These are phyloP conservation scores for Congeria kusceri DNA, from an alignment of 2,888 invertebrate genomes.

Conservation along the genomic window DNA sequence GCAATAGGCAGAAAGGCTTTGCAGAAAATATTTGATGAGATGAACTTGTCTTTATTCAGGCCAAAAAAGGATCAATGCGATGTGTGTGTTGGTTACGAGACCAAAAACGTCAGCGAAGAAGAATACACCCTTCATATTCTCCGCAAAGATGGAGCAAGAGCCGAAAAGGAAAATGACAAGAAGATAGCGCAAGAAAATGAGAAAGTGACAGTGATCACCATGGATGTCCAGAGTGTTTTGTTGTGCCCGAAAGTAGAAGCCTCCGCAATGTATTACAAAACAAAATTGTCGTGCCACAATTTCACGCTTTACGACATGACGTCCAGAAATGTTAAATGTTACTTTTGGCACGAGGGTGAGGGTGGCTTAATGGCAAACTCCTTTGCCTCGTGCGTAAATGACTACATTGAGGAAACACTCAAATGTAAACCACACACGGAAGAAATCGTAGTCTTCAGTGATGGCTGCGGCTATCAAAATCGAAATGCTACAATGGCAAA, in stretches of 20 bases:
- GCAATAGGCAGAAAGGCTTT: constrained; percentile 2
- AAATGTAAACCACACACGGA: no score
- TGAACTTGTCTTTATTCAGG: constrained; percentile 19
- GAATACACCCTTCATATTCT: constrained; percentile 9
- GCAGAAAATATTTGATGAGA: constrained; percentile 9
- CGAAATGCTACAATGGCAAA: constrained; percentile 23
- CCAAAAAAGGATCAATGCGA: constrained; percentile 32
- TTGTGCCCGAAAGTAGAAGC: constrained; percentile 32
- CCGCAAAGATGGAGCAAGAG: constrained; percentile 10
- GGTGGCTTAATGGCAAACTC: not conserved
- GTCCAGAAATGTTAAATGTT: not conserved
- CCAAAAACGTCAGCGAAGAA: constrained; percentile 9
- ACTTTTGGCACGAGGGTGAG: constrained; percentile 22
- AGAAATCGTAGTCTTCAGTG: constrained; percentile 39
- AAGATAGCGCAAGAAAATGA: not conserved
- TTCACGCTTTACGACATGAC: constrained; percentile 12
- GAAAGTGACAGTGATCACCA: constrained; percentile 15
- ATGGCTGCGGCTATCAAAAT: constrained; percentile 46
- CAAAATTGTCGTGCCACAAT: constrained; percentile 29
- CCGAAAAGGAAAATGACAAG: constrained; percentile 6
- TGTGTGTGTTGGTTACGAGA: constrained; percentile 6
- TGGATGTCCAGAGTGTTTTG: constrained; percentile 25
- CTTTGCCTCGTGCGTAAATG: constrained; percentile 16
- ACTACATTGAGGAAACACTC: constrained; percentile 4
- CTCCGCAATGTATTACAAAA: constrained; percentile 27